Evolutionary conservation across 2,888 invertebrate genomes (phyloP).

Genomic region (Plebejus anna): DNA sequence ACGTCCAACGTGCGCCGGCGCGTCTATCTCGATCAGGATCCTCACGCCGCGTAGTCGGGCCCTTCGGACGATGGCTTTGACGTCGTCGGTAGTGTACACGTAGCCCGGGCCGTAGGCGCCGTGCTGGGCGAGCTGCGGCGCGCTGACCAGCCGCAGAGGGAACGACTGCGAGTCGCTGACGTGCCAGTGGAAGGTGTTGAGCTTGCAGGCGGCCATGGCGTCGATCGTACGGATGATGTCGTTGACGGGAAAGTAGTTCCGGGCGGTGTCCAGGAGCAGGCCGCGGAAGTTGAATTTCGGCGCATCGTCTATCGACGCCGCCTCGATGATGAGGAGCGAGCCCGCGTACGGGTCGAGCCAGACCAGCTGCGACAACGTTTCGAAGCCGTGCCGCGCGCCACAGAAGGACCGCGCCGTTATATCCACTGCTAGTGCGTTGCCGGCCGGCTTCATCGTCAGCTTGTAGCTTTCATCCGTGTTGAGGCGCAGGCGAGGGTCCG

Average conservation of each 20-base stretch:
- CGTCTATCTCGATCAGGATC: conserved; percentile 93
- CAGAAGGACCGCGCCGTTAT: conserved; percentile 85
- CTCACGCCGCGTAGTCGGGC: conserved; percentile 91
- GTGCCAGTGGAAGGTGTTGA: conserved; percentile 97
- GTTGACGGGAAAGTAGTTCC: conserved; percentile 90
- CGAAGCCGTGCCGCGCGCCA: conserved; percentile 88
- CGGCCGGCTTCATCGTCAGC: conserved; percentile 77
- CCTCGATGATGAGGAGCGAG: conserved; percentile 82
- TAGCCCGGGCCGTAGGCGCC: conserved; percentile 92
- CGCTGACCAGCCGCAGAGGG: conserved; percentile 88
- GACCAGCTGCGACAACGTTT: conserved; percentile 88
- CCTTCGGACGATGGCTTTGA: conserved; percentile 86
- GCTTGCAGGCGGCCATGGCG: conserved; percentile 93
- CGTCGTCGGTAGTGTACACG: conserved; percentile 85
- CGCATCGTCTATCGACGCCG: conserved; percentile 85
- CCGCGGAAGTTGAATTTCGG: conserved; percentile 91
- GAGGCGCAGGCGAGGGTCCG: conserved; percentile 80
- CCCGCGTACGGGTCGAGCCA: conserved; percentile 87
- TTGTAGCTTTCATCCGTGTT: conserved; percentile 88
- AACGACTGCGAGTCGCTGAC: conserved; percentile 95
- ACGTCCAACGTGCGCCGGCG: conserved; percentile 93
- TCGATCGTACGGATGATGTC: conserved; percentile 87
- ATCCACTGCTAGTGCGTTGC: conserved; percentile 76
- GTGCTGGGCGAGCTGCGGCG: conserved; percentile 88
- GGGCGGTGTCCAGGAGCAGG: conserved; percentile 92